Conservation (phyloP, 2,797 vertebrate species). For the Enteromius mattozi region DNA sequence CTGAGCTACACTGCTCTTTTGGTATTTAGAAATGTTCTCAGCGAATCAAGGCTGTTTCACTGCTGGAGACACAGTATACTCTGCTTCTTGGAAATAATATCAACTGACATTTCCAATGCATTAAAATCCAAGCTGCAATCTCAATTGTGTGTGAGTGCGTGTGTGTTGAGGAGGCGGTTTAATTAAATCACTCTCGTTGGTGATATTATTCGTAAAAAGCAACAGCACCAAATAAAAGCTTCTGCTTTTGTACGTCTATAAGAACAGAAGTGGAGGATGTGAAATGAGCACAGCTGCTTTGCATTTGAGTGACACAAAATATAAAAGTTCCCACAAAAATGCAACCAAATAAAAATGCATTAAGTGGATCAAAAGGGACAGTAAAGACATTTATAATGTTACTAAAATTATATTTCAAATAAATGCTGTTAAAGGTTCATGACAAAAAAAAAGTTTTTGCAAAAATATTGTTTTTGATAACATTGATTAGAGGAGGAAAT, state of each 20-base stretch:
- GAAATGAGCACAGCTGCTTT: neutral
- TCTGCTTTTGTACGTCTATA: neutral
- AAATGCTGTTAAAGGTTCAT: neutral
- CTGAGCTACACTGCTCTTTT: conserved; percentile 6
- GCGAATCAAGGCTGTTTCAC: neutral
- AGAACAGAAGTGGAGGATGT: neutral
- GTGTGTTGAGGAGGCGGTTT: conserved; percentile 3
- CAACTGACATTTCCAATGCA: conserved; percentile 24
- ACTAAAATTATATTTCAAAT: neutral
- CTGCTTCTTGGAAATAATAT: conserved; percentile 30
- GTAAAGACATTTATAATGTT: neutral
- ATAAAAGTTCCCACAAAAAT: neutral
- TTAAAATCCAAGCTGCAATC: conserved; percentile 9
- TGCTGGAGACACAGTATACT: neutral
- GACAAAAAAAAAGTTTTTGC: neutral
- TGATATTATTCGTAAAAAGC: conserved; percentile 13
- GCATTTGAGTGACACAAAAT: neutral
- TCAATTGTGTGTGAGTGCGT: neutral
- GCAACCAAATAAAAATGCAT: neutral
- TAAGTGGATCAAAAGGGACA: neutral
- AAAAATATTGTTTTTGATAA: neutral
- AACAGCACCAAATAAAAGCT: conserved; percentile 1
- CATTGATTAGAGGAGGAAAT: neutral
- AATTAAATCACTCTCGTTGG: conserved; percentile 15
- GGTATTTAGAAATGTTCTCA: conserved; percentile 29